Conservation (phyloP, 2,113 vertebrate genomes). For the Urocolius indicus region DNA sequence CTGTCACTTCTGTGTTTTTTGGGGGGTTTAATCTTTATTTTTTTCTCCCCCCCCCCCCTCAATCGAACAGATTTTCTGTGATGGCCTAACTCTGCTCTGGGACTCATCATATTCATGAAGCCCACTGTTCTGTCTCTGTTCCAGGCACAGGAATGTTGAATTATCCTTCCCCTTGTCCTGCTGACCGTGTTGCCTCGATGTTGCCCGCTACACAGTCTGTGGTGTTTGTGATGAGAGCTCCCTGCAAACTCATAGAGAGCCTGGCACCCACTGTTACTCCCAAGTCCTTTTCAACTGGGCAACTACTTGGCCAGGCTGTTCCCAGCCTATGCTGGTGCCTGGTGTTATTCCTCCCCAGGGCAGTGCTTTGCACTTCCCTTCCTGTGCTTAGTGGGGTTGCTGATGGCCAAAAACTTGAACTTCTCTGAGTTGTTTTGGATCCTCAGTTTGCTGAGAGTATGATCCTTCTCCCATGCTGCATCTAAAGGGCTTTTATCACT, state of each 20-base stretch:
- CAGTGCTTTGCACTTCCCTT: background rate
- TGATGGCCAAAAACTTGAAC: background rate
- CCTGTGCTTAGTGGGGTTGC: background rate
- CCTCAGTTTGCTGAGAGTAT: background rate
- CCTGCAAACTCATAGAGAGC: background rate
- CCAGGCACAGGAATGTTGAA: background rate
- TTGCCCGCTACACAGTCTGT: accelerated
- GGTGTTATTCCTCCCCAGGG: background rate
- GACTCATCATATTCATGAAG: background rate
- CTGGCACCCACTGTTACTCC: background rate
- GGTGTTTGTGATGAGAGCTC: background rate
- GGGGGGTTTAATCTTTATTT: no score
- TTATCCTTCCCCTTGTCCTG: background rate
- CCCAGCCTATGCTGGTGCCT: background rate
- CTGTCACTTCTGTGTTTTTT: background rate
- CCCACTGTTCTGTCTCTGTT: background rate
- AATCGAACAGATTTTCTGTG: background rate
- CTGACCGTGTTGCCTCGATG: background rate
- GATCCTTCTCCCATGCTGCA: background rate
- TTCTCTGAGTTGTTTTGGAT: background rate
- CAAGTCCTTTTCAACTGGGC: background rate
- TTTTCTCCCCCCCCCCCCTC: background rate
- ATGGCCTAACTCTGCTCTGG: background rate
- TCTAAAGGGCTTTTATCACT: background rate
- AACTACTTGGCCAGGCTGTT: background rate